Evolutionary conservation across 2,888 invertebrate species (phyloP).

Genomic region (Ormyrus thymus): DNA sequence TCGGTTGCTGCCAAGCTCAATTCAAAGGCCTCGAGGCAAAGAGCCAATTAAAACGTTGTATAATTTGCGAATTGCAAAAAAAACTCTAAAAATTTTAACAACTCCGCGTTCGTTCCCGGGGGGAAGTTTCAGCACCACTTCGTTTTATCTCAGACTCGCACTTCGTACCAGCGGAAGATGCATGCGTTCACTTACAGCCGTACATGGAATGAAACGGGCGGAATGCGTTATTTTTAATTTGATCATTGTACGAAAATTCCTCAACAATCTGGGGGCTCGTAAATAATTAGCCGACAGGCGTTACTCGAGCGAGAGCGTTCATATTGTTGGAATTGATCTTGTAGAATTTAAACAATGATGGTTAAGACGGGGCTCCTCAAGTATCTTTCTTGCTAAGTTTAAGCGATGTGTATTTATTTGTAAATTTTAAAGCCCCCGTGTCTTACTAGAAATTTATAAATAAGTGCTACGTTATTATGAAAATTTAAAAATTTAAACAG

Average conservation of each 20-base stretch:
- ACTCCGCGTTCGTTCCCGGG: conserved; percentile 13
- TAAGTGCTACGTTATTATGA: no score
- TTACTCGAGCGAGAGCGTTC: conserved; percentile 26
- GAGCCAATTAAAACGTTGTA: no score
- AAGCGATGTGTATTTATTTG: no score
- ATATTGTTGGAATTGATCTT: conserved; percentile 36
- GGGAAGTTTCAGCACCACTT: conserved; percentile 34
- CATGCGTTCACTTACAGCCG: conserved; percentile 4
- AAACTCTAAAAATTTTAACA: conserved; percentile 43
- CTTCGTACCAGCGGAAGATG: background rate
- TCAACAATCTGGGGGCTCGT: conserved; percentile 41
- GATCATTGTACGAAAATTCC: conserved; percentile 34
- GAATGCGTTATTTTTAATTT: conserved; percentile 48
- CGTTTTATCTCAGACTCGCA: conserved; percentile 26
- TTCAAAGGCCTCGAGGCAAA: no score
- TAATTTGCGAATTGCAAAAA: background rate
- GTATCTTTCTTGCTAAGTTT: no score
- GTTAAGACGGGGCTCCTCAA: no score
- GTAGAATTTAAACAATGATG: conserved; percentile 41
- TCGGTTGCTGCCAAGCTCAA: no score
- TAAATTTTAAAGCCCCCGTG: no score
- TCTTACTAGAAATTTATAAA: no score
- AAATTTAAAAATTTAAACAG: no score
- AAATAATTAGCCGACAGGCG: conserved; percentile 50
- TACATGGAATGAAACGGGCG: conserved; percentile 38